These are phyloP conservation scores for Drosophila neocordata DNA, from an alignment of 1,140 invertebrate genomes.

Conservation along the genomic window DNA sequence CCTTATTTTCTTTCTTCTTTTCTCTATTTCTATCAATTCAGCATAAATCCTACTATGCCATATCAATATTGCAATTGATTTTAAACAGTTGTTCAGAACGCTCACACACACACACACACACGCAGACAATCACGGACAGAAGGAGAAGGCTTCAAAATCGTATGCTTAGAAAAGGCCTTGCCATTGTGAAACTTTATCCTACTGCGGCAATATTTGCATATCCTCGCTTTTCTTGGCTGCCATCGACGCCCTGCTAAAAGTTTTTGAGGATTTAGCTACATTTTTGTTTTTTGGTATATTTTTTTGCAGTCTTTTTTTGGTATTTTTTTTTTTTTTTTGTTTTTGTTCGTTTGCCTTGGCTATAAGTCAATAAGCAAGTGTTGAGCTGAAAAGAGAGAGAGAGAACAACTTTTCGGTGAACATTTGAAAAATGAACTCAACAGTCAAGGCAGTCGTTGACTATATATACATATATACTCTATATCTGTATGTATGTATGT, in stretches of 20 bases:
- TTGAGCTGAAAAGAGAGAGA: conserved; percentile 62
- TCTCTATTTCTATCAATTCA: conserved; percentile 14
- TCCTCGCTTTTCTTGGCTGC: conserved; percentile 35
- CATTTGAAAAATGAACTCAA: conserved; percentile 69
- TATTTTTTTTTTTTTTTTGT: conserved; percentile 6
- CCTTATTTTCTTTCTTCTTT: background rate
- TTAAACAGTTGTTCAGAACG: conserved; percentile 70
- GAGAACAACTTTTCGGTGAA: conserved; percentile 39
- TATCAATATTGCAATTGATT: conserved; percentile 76
- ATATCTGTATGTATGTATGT: conserved; percentile 6
- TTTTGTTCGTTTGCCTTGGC: conserved; percentile 34
- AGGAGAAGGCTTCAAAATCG: background rate
- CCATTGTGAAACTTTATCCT: conserved; percentile 63
- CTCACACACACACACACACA: conserved; percentile 32
- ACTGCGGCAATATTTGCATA: conserved; percentile 67
- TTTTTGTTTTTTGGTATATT: background rate
- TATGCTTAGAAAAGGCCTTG: conserved; percentile 32
- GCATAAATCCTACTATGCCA: conserved; percentile 44
- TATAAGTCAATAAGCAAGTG: conserved; percentile 76
- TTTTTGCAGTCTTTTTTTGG: background rate
- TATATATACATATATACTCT: background rate
- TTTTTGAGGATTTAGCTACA: conserved; percentile 44
- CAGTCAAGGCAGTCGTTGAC: conserved; percentile 27
- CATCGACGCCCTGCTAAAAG: conserved; percentile 34
- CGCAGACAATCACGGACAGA: background rate